Percentiles rank a stretch among this genome's conserved stretches.
phyloP scores from a whole-genome alignment of 2,797 vertebrate genomes.

The Pagetopsis macropterus region DNA sequence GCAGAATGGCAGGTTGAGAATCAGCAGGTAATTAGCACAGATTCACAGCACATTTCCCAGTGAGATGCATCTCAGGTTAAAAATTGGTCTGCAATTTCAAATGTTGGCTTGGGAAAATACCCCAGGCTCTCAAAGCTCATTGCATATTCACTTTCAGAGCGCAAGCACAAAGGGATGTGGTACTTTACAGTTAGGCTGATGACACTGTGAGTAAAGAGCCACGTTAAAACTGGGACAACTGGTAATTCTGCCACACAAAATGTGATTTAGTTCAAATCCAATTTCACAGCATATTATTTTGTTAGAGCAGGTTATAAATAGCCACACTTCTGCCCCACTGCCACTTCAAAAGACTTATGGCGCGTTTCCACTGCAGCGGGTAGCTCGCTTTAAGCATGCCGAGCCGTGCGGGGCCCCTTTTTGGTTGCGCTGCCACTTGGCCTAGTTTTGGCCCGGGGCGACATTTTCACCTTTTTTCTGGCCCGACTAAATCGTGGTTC shows the following conservation, averaged over 20 bases:
- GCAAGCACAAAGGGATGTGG: constrained; percentile 35
- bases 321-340: constrained; percentile 2
- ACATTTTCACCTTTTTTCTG: no score
- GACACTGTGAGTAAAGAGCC: constrained; percentile 36
- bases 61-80: constrained; percentile 5
- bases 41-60: constrained; percentile 40
- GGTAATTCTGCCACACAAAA: constrained; percentile 59
- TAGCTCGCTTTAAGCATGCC: no score
- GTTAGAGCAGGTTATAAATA: constrained; percentile 52
- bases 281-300: constrained; percentile 62
- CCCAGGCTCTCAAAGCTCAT: constrained; percentile 10
- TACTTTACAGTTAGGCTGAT: constrained; percentile 19
- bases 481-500: no score
- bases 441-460: no score
- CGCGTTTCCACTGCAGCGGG: no score
- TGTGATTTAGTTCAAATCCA: constrained; percentile 62
- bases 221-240: constrained; percentile 55
- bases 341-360: constrained; percentile 4
- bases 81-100: constrained; percentile 17
- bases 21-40: constrained; percentile 66
- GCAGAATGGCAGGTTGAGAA: constrained; percentile 68
- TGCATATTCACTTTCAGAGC: constrained; percentile 12
- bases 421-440: no score
- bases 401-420: no score
- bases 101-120: constrained; percentile 12